Evolutionary conservation across 2,113 vertebrate species (phyloP).

Genomic region (Thalassoma bifasciatum): DNA sequence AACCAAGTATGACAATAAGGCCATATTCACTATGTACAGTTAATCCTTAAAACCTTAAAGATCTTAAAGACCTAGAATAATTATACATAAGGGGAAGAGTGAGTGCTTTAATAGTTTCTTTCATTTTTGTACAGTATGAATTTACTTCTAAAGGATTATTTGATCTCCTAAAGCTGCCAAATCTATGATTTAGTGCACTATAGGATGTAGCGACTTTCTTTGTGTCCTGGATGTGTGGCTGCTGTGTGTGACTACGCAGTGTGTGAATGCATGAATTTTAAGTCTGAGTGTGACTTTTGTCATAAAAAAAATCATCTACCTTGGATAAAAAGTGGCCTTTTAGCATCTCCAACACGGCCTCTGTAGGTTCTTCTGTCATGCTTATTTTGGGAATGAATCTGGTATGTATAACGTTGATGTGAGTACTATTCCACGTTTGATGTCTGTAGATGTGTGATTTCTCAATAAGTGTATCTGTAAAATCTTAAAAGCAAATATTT

Average conservation of each 20-base stretch:
- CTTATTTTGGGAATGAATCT: conserved; percentile 73
- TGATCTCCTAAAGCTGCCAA: conserved; percentile 69
- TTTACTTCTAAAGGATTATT: conserved; percentile 57
- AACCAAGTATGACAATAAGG: conserved; percentile 53
- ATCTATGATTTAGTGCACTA: conserved; percentile 66
- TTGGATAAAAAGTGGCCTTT: conserved; percentile 80
- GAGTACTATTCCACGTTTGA: conserved; percentile 72
- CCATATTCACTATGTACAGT: conserved; percentile 61
- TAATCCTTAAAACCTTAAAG: conserved; percentile 57
- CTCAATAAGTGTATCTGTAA: conserved; percentile 51
- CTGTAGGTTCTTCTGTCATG: conserved; percentile 66
- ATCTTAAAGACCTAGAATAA: conserved; percentile 60
- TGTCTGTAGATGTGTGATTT: conserved; percentile 68
- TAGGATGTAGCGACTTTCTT: conserved; percentile 68
- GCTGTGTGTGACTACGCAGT: conserved; percentile 51
- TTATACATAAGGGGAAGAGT: conserved; percentile 49
- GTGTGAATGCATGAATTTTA: conserved; percentile 52
- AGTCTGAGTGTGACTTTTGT: conserved; percentile 40
- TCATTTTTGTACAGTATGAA: conserved; percentile 54
- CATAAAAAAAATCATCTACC: conserved; percentile 66
- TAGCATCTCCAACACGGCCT: conserved; percentile 74
- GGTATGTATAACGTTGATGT: conserved; percentile 55
- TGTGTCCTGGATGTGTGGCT: conserved; percentile 46
- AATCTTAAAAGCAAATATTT: conserved; percentile 52
- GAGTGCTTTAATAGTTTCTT: conserved; percentile 62